Conservation (phyloP, 2,888 invertebrate species). For the Chaitophorus viminalis region DNA sequence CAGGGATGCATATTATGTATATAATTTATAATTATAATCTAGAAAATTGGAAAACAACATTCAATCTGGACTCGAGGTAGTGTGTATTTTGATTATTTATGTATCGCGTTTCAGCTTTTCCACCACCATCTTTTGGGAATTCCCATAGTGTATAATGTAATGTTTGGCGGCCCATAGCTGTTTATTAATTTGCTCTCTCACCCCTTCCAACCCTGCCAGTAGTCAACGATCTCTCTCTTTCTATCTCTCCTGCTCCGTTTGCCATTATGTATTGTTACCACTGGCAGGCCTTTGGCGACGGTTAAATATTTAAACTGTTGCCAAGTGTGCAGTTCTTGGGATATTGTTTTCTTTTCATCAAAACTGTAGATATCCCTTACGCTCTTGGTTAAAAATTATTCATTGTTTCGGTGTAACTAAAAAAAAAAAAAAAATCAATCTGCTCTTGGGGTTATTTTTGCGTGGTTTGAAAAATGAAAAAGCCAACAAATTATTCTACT, state of each 20-base stretch:
- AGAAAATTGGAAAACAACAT: slow-evolving; percentile 57
- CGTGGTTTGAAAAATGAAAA: slow-evolving; percentile 31
- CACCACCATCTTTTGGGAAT: slow-evolving; percentile 58
- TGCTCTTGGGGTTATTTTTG: slow-evolving; percentile 4
- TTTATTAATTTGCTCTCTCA: slow-evolving; percentile 55
- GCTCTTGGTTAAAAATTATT: slow-evolving; percentile 55
- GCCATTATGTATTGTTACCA: slow-evolving; percentile 56
- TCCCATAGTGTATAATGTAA: slow-evolving; percentile 42
- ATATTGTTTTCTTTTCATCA: slow-evolving; percentile 58
- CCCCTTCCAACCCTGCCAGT: neutral
- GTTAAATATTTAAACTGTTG: slow-evolving; percentile 59
- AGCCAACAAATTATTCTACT: slow-evolving; percentile 12
- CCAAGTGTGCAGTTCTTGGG: slow-evolving; percentile 41
- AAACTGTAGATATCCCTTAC: slow-evolving; percentile 51
- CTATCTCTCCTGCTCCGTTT: neutral
- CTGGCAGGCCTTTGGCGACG: slow-evolving; percentile 52
- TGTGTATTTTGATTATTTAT: slow-evolving; percentile 56
- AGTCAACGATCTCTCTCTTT: neutral
- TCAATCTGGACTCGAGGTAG: slow-evolving; percentile 51
- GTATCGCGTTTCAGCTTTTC: slow-evolving; percentile 47
- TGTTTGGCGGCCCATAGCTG: slow-evolving; percentile 56
- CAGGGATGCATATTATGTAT: neutral
- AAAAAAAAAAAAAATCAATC: slow-evolving; percentile 36
- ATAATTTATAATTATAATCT: slow-evolving; percentile 55
- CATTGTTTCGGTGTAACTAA: slow-evolving; percentile 45